Conservation (phyloP, 2,888 invertebrate genomes). For the Euplexia lucipara region DNA sequence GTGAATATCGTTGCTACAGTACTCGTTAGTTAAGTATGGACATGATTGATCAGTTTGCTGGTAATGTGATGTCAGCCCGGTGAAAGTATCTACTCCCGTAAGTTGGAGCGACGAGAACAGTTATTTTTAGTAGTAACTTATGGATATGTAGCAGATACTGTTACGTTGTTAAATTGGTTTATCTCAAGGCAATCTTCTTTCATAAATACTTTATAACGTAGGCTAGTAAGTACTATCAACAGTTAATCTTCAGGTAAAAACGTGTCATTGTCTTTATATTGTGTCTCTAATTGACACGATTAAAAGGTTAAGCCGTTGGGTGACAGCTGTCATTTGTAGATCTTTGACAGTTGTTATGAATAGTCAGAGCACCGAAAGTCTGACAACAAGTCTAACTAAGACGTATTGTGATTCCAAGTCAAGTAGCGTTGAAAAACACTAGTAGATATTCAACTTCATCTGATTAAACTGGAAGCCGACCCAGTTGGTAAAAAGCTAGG, state of each 20-base stretch:
- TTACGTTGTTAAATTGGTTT: slow-evolving; percentile 18
- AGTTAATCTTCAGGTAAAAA: neutral
- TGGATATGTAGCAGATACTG: slow-evolving; percentile 38
- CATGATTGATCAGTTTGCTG: slow-evolving; percentile 45
- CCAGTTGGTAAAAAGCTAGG: no score
- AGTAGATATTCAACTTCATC: no score
- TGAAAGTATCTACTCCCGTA: slow-evolving; percentile 50
- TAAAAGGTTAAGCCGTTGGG: no score
- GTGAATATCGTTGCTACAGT: slow-evolving; percentile 1
- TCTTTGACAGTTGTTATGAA: no score
- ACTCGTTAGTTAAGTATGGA: slow-evolving; percentile 18
- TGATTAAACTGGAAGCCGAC: no score
- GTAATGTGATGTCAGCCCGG: slow-evolving; percentile 45
- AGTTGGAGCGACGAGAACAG: slow-evolving; percentile 37
- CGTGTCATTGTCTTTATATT: no score
- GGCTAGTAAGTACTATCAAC: neutral
- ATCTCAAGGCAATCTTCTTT: slow-evolving; percentile 5
- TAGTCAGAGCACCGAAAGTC: no score
- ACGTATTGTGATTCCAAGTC: no score
- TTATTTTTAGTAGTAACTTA: slow-evolving; percentile 41
- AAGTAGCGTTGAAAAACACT: no score
- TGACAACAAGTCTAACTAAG: no score
- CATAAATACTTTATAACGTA: neutral
- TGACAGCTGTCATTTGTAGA: no score
- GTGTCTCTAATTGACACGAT: no score